Evolutionary conservation across 2,113 vertebrate genomes (phyloP).

Genomic region (Salvelinus namaycush): DNA sequence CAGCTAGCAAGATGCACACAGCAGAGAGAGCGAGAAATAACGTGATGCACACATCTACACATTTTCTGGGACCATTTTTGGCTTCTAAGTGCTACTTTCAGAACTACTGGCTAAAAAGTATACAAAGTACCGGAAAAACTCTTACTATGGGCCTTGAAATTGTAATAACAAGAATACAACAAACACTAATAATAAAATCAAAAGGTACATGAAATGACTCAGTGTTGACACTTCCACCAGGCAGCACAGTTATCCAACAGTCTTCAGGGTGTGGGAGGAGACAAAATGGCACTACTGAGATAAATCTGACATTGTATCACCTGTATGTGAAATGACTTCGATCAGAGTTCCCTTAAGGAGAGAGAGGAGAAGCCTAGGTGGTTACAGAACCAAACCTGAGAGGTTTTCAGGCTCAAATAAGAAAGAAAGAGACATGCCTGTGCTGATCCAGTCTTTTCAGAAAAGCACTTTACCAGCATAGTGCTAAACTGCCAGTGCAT

Average conservation of each 20-base stretch:
- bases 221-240: background rate
- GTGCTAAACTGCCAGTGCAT: background rate
- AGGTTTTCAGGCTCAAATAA: constrained; percentile 2
- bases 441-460: background rate
- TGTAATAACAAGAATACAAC: background rate
- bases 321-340: constrained; percentile 1
- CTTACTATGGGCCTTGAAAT: background rate
- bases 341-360: background rate
- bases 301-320: constrained; percentile 5
- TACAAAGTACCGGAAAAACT: no score
- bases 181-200: background rate
- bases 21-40: no score
- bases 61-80: no score
- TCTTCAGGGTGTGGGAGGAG: background rate
- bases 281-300: background rate
- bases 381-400: background rate
- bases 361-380: background rate
- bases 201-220: background rate
- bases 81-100: no score
- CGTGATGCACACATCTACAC: no score
- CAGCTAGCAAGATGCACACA: no score
- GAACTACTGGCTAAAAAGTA: no score
- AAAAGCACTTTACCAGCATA: background rate
- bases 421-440: background rate
- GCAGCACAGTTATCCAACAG: background rate